Percentiles rank a stretch among this genome's conserved stretches.
These are phyloP conservation scores for Diachasmimorpha longicaudata DNA, from an alignment of 1,140 invertebrate genomes.

Conservation along the genomic window DNA sequence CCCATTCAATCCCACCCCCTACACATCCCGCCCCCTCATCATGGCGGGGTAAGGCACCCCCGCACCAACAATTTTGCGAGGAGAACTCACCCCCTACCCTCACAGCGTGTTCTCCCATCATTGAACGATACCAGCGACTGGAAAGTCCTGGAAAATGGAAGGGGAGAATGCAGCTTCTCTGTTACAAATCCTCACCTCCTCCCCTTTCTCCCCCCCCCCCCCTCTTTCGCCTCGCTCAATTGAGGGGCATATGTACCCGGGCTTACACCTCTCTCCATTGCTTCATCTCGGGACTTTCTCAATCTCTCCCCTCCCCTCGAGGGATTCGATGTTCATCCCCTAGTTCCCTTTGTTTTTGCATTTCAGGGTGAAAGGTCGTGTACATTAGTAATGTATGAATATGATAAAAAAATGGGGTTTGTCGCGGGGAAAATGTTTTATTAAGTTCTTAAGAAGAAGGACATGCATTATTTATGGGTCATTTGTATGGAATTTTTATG, in stretches of 20 bases:
- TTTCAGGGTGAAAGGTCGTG: conserved; percentile 7
- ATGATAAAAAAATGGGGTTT: not conserved
- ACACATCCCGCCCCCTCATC: not conserved
- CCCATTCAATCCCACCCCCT: not conserved
- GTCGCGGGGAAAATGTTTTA: not conserved
- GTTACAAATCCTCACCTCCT: not conserved
- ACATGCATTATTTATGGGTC: not conserved
- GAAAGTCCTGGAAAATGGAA: not conserved
- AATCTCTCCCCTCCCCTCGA: not conserved
- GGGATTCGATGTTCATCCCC: not conserved
- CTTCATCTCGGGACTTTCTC: not conserved
- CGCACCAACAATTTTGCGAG: not conserved
- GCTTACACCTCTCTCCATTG: not conserved
- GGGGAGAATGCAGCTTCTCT: not conserved
- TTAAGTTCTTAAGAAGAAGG: not conserved
- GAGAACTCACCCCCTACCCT: not conserved
- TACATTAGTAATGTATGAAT: not conserved
- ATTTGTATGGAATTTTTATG: too few relatives aligned
- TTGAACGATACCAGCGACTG: not conserved
- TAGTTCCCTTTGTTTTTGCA: not conserved
- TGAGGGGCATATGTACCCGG: not conserved
- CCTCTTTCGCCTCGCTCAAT: not conserved
- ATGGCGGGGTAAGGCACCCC: not conserved
- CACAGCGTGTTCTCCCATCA: not conserved
- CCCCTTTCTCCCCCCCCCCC: not conserved